These are phyloP conservation scores for Neelides sp. DNA, from an alignment of 1,140 invertebrate genomes.

Conservation along the genomic window DNA sequence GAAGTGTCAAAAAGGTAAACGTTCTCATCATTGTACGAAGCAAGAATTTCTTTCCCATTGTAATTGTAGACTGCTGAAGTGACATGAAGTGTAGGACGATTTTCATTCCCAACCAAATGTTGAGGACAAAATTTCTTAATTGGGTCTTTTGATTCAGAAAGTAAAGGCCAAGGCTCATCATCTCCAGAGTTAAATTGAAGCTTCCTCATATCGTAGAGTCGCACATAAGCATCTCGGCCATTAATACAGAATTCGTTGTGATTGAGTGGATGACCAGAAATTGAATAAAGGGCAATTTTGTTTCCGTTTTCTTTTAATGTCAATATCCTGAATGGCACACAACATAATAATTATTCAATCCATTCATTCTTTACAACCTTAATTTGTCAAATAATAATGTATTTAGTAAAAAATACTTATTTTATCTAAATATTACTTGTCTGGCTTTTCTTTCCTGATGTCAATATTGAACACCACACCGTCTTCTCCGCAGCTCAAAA, in stretches of 20 bases:
- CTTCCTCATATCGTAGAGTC: slow-evolving; percentile 58
- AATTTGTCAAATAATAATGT: no score
- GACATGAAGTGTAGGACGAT: slow-evolving; percentile 44
- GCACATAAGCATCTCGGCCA: slow-evolving; percentile 48
- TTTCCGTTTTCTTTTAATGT: slow-evolving; percentile 47
- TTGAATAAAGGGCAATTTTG: slow-evolving; percentile 67
- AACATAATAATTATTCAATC: no score
- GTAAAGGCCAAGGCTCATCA: background rate
- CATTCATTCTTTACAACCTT: background rate
- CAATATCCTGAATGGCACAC: slow-evolving; percentile 46
- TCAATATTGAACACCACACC: slow-evolving; percentile 66
- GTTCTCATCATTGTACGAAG: slow-evolving; percentile 84
- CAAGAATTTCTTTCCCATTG: slow-evolving; percentile 77
- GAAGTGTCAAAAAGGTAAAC: slow-evolving; percentile 78
- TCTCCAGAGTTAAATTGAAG: slow-evolving; percentile 32
- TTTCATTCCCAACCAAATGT: slow-evolving; percentile 39
- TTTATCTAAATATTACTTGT: slow-evolving; percentile 41
- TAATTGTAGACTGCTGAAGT: slow-evolving; percentile 84
- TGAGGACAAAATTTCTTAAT: slow-evolving; percentile 46
- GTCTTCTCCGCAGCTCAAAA: slow-evolving; percentile 82
- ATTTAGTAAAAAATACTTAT: no score
- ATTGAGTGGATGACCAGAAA: slow-evolving; percentile 67
- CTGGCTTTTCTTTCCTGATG: slow-evolving; percentile 54
- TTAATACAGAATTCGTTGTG: slow-evolving; percentile 66
- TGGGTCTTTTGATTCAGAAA: slow-evolving; percentile 31